phyloP scores from a whole-genome alignment of 2,113 vertebrate genomes.

The Sapajus apella region DNA sequence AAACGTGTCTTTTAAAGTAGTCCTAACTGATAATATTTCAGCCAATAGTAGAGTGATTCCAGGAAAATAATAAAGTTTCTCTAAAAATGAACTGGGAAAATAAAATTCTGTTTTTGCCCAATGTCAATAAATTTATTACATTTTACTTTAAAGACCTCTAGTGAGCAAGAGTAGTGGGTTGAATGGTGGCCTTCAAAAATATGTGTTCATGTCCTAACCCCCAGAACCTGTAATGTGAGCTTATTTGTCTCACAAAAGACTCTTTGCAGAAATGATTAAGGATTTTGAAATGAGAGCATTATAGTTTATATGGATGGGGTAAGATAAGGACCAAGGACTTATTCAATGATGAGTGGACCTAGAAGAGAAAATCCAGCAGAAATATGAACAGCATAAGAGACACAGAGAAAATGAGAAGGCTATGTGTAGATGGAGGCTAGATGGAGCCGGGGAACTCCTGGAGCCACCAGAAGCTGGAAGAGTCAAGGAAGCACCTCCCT shows the following conservation, averaged over 20 bases:
- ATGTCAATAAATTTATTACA: background rate
- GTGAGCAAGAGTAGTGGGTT: background rate
- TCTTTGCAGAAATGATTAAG: background rate
- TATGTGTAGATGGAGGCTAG: background rate
- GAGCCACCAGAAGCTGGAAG: too few species aligned
- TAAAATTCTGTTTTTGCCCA: background rate
- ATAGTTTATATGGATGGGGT: background rate
- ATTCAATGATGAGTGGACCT: background rate
- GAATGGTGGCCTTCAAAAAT: fast-evolving
- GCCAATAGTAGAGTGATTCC: background rate
- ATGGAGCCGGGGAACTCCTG: background rate
- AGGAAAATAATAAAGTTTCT: background rate
- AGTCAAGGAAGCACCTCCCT: too few species aligned
- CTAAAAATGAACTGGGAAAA: background rate
- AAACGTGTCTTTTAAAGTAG: background rate
- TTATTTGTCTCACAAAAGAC: background rate
- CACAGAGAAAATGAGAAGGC: background rate
- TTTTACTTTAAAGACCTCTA: background rate
- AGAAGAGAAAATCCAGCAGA: background rate
- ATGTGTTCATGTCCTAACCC: background rate
- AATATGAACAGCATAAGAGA: background rate
- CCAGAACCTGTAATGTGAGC: background rate
- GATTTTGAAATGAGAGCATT: background rate
- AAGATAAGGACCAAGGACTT: too few species aligned
- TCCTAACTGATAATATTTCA: background rate